phyloP scores from a whole-genome alignment of 2,888 invertebrate species.

The Scrobipalpa costella region DNA sequence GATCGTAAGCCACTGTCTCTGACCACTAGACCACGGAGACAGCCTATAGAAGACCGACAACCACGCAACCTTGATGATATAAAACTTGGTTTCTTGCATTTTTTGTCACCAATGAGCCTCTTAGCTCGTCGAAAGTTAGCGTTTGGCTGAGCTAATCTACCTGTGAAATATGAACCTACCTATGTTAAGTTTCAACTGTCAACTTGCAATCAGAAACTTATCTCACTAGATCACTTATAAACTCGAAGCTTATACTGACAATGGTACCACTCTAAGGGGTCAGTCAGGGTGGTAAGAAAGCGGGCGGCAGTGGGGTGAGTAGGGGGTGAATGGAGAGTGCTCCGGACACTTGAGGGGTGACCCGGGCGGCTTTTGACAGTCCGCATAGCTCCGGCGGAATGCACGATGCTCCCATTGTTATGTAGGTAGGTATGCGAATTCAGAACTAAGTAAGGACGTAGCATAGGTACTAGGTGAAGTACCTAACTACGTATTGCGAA shows the following conservation, averaged over 20 bases:
- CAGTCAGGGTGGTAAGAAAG: constrained; percentile 52
- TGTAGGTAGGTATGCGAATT: constrained; percentile 6
- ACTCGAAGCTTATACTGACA: not conserved
- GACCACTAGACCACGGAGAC: too few species aligned
- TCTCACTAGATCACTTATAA: not conserved
- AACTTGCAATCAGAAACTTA: not conserved
- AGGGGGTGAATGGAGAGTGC: constrained; percentile 48
- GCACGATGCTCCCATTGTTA: constrained; percentile 33
- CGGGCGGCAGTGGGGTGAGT: constrained; percentile 38
- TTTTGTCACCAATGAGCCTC: too few species aligned
- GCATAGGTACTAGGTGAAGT: not conserved
- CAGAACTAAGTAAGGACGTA: too few species aligned
- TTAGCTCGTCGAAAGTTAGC: too few species aligned
- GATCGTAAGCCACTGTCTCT: too few species aligned
- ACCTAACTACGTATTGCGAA: too few species aligned
- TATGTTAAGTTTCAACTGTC: not conserved
- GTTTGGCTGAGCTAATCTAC: too few species aligned
- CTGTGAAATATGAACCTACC: too few species aligned
- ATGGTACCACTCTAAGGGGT: constrained; percentile 43
- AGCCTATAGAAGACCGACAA: too few species aligned
- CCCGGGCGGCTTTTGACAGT: constrained; percentile 74
- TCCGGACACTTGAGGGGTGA: constrained; percentile 68
- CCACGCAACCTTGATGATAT: too few species aligned
- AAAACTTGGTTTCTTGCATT: too few species aligned
- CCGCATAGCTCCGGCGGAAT: constrained; percentile 53